A percentile compares a stretch with the other conserved stretches of the same genome.
Evolutionary conservation across 2,797 vertebrate genomes (phyloP).

Genomic region (Zenarchopterus dispar): DNA sequence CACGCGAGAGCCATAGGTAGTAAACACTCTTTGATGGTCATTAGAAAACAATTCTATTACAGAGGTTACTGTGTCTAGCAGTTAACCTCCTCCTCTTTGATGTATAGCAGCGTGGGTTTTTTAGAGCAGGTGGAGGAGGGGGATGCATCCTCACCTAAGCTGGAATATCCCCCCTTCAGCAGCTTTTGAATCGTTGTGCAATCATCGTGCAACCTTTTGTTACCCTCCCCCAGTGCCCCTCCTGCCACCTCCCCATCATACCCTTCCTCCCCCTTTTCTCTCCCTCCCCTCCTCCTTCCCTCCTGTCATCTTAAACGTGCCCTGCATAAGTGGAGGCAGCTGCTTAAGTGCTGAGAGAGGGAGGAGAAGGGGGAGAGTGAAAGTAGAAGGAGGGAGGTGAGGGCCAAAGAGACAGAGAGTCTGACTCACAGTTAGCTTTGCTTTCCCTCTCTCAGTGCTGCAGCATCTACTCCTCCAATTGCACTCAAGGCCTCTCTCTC

Average conservation of each 20-base stretch:
- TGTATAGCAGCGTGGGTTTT: conserved; percentile 63
- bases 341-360: conserved; percentile 80
- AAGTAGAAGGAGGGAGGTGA: conserved; percentile 70
- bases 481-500: conserved; percentile 71
- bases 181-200: conserved; percentile 75
- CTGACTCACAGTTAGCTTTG: conserved; percentile 84
- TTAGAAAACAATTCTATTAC: conserved; percentile 79
- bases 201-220: conserved; percentile 82
- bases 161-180: conserved; percentile 70
- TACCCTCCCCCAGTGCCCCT: conserved; percentile 65
- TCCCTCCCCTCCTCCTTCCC: conserved; percentile 42
- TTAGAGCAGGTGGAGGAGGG: conserved; percentile 35
- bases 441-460: conserved; percentile 78
- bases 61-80: conserved; percentile 75
- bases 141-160: conserved; percentile 65
- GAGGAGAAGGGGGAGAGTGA: conserved; percentile 71
- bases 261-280: conserved; percentile 44
- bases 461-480: conserved; percentile 81
- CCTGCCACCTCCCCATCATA: conserved; percentile 37
- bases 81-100: conserved; percentile 79
- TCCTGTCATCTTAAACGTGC: conserved; percentile 79
- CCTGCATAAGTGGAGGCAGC: conserved; percentile 86
- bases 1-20: conserved; percentile 59
- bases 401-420: conserved; percentile 64
- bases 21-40: conserved; percentile 80